Base-by-base conservation (phyloP, 2,113 vertebrate species). In the Notarius lentiginosus region DNA sequence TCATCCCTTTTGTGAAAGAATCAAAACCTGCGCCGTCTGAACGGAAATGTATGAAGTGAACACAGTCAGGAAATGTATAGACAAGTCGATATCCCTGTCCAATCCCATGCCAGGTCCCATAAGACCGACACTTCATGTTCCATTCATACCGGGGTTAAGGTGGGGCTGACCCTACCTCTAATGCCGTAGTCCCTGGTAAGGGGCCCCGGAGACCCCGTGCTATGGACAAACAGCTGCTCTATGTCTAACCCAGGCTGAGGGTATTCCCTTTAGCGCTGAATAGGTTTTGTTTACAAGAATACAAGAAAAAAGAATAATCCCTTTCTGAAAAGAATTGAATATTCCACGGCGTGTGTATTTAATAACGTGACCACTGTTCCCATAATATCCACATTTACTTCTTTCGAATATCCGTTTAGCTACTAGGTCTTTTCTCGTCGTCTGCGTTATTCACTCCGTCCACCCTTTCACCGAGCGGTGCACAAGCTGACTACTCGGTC, bases 131-230 rank as follows among this genome's bases (percentile, higher is more conserved):
- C 89, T 91, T 91, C 89, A 89, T 90, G 83, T 88, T 93, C 93
- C 93, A 91, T 88, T 93, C 90, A 92, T 89, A 89, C 92, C 89
- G 91, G 91, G 70, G 85, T 84, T 93, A 88, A 93, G 94, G 94
- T 92, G 94, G 94, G 92, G 93, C 93, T 93, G 92, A 93, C 94
- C 94, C 92, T 93, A 91, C 91, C 91, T 92, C 90, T 91, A 91
- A 81, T 89, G 85, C 87, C 88, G 92, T 88, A 88, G 86, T 92
- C 94, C 95, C 94, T 95, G 94, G 90, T 91, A 90, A 87, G 85
- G 92, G 91, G 92, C 93, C 92, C 92, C 85, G 91, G 93, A 94
- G 92, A 95, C 94, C 95, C 94, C 91, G 92, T 94, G 92, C 92
- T 94, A 94, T 89, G 84, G 91, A 80, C 87, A 77, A 81, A 88